Evolutionary conservation across 2,797 vertebrate genomes (phyloP).

Genomic region (Hemitrygon akajei): DNA sequence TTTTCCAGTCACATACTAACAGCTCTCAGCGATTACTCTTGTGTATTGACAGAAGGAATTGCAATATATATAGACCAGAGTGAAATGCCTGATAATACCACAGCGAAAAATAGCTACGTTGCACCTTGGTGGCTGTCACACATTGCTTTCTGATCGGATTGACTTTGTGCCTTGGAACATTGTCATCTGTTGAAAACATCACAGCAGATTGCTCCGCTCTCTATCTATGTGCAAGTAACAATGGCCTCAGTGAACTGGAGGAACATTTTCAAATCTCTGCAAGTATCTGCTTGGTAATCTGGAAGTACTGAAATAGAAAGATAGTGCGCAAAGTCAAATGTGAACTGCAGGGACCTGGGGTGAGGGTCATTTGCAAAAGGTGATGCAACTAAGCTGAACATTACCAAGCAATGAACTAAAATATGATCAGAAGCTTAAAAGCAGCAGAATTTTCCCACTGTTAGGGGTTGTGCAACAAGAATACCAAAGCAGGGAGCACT

Average conservation of each 20-base stretch:
- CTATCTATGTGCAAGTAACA: not conserved
- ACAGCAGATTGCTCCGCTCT: not conserved
- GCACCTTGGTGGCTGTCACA: too few relatives aligned
- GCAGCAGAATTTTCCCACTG: not conserved
- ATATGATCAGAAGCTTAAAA: not conserved
- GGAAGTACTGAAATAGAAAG: not conserved
- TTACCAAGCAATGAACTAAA: not conserved
- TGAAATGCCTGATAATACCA: not conserved
- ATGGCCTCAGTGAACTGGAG: not conserved
- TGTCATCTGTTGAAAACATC: not conserved
- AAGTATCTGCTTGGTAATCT: not conserved
- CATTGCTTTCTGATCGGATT: not conserved
- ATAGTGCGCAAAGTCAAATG: not conserved
- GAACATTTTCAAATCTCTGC: not conserved
- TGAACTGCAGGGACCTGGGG: not conserved
- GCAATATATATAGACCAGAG: constrained; percentile 20
- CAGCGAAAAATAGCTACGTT: not conserved
- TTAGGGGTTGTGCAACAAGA: not conserved
- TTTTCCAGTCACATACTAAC: constrained; percentile 30
- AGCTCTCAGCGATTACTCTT: not conserved
- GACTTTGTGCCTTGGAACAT: not conserved
- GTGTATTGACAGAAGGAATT: constrained; percentile 23
- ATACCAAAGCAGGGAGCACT: too few relatives aligned
- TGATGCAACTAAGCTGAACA: not conserved
- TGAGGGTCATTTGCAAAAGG: not conserved